phyloP scores from a whole-genome alignment of 2,888 invertebrate genomes.

The Scaptomyza parva region DNA sequence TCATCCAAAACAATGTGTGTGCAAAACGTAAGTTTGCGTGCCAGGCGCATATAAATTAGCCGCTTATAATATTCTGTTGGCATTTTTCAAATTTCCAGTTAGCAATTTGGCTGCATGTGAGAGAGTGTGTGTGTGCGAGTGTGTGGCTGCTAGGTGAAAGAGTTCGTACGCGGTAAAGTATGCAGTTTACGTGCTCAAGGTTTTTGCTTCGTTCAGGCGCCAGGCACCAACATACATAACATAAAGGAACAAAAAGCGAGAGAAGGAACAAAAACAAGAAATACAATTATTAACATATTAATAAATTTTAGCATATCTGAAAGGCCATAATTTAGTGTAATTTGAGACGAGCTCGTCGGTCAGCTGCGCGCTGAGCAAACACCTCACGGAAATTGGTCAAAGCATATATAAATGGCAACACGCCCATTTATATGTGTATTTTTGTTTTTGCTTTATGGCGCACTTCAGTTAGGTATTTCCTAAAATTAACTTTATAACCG shows the following conservation, averaged over 20 bases:
- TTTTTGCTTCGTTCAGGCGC: constrained; percentile 36
- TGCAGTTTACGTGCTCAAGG: constrained; percentile 77
- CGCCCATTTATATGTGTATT: constrained; percentile 37
- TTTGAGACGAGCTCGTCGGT: constrained; percentile 64
- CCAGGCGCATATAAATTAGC: constrained; percentile 75
- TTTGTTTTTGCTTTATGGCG: constrained; percentile 25
- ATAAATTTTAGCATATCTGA: constrained; percentile 80
- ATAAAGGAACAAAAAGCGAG: constrained; percentile 41
- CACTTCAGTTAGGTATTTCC: constrained; percentile 31
- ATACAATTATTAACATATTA: constrained; percentile 83
- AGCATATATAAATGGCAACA: constrained; percentile 29
- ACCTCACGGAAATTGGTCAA: constrained; percentile 71
- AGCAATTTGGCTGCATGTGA: constrained; percentile 62
- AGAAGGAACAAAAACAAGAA: constrained; percentile 56
- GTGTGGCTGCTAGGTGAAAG: constrained; percentile 66
- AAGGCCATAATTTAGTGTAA: constrained; percentile 80
- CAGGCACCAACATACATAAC: constrained; percentile 41
- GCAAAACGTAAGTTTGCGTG: constrained; percentile 81
- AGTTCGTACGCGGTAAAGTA: constrained; percentile 78
- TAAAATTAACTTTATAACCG: constrained; percentile 9
- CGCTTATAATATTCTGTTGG: constrained; percentile 79
- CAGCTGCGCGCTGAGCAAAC: constrained; percentile 66
- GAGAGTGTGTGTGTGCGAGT: constrained; percentile 14
- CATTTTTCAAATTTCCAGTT: constrained; percentile 80
- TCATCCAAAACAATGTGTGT: constrained; percentile 69